Base-by-base conservation (phyloP, 2,888 invertebrate species). In the Phortica okadai region DNA sequence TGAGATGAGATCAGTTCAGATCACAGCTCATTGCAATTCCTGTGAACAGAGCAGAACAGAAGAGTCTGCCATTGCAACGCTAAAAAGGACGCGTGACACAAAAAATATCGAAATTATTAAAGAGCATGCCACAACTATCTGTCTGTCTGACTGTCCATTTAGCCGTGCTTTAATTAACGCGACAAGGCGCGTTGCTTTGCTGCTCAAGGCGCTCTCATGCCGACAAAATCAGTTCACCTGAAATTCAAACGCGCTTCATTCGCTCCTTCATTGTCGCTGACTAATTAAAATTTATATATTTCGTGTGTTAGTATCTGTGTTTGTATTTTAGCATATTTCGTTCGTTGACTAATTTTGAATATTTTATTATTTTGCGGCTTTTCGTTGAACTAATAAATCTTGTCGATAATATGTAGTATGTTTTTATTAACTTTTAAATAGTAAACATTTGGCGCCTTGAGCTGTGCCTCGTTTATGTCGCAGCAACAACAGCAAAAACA, bases 341-440 rank as follows among this genome's bases (percentile, higher is more conserved):
- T 44, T 58, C 25, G 21, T 8, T 21, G n/a, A 64, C 50, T 44
- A 50, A 11, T 6, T 50, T 33, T n/a, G 11, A 10, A 41, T 66
- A 21, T 66, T 66, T 62, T 62, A 10, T 5, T 62, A 11, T 7
- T 21, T 11, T 14, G 16, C 42, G 45, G 74, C 11, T 72, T 74
- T 54, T 78, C 75, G 79, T 78, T 84, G 86, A 85, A 84, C 87
- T 81, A 82, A 85, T 85, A 85, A 85, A 85, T 85, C 85, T 86
- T 80, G 8, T 78, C 75, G 82, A 84, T 87, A 87, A 85, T 86
- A 87, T 87, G 86, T 87, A 84, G 86, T 87, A 84, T 87, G 86
- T 79, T 85, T 87, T 87, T 86, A 87, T 87, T 86, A 80, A 85
- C 84, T 87, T 86, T 86, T 82, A 86, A 66, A 59, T 87, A 81